Evolutionary conservation across 2,113 vertebrate genomes (phyloP).

Genomic region (Tapirus terrestris): DNA sequence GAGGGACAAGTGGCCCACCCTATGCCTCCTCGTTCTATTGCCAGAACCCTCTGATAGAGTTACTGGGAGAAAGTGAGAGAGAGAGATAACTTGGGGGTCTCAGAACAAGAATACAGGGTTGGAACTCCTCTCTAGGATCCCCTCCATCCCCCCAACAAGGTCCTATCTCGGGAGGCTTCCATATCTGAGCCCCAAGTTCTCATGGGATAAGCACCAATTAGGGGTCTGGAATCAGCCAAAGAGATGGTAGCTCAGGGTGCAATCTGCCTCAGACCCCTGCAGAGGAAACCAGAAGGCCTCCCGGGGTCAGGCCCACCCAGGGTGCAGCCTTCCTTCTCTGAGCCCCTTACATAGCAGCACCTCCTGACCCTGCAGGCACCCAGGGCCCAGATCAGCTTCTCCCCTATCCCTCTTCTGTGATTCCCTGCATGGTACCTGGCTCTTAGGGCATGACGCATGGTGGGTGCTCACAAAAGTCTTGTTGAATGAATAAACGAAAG

Average conservation of each 20-base stretch:
- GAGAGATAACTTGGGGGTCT: background rate
- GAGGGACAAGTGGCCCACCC: background rate
- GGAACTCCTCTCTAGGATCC: background rate
- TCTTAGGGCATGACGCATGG: too few relatives aligned
- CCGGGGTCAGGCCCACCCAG: background rate
- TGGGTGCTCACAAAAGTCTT: background rate
- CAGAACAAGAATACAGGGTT: background rate
- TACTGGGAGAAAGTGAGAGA: background rate
- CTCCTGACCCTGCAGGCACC: background rate
- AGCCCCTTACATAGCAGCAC: fast-evolving
- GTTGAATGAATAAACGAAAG: background rate
- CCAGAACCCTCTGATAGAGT: background rate
- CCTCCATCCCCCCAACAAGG: background rate
- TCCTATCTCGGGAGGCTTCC: background rate
- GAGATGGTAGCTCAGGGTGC: background rate
- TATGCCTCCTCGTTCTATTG: background rate
- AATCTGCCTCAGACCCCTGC: too few relatives aligned
- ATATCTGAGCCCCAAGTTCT: background rate
- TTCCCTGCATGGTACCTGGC: background rate
- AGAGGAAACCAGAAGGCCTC: background rate
- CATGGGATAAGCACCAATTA: background rate
- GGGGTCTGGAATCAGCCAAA: background rate
- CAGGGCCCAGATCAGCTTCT: fast-evolving
- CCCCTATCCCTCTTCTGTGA: background rate
- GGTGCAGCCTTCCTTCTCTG: background rate